Conservation (phyloP, 35 echinoderm and acorn worm species). For the Amphiura filiformis region DNA sequence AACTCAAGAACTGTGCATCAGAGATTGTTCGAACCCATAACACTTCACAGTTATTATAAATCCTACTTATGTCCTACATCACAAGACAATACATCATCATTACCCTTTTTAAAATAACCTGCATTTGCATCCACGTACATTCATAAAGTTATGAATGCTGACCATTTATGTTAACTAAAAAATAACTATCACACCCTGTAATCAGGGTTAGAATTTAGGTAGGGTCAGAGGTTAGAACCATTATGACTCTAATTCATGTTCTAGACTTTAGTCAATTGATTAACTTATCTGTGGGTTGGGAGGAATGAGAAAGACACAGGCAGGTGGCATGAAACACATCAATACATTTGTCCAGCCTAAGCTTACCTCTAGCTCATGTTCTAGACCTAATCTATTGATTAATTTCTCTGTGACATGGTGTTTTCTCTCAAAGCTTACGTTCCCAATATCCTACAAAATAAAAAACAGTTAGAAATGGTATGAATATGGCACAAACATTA, state of each 20-base stretch:
- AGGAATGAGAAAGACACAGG: not conserved
- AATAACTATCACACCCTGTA: not conserved
- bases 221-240: no score
- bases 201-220: not conserved
- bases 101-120: no score
- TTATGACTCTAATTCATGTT: not conserved
- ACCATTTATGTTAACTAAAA: not conserved
- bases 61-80: no score
- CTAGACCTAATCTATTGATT: conserved; percentile 76
- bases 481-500: not conserved
- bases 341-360: not conserved
- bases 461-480: not conserved
- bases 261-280: not conserved
- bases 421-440: conserved; percentile 40
- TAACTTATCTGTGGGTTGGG: no score
- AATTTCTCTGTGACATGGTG: conserved; percentile 73
- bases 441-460: conserved; percentile 18
- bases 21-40: no score
- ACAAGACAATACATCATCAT: no score
- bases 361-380: conserved; percentile 84
- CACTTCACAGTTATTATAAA: no score
- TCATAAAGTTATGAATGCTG: no score
- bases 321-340: not conserved
- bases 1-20: no score
- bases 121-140: no score